Percentiles rank a stretch among this genome's conserved stretches.
phyloP scores from a whole-genome alignment of 2,888 invertebrate genomes.

The Clivina fossor region DNA sequence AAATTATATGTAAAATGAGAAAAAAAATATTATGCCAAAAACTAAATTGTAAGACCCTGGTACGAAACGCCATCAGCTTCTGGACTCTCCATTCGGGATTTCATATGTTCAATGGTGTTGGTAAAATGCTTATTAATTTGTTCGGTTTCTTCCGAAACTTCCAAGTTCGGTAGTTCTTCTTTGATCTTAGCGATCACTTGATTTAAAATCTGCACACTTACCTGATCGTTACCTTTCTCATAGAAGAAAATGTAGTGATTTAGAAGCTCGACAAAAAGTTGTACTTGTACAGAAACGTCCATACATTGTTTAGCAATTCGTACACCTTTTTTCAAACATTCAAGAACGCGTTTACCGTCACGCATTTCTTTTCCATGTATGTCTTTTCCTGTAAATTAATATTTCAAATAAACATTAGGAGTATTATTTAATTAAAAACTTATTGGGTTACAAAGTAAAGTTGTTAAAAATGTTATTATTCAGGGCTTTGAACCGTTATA shows the following conservation, averaged over 20 bases:
- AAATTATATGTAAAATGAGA: conserved; percentile 13
- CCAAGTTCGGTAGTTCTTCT: conserved; percentile 90
- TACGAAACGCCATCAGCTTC: conserved; percentile 66
- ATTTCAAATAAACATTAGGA: too few species aligned
- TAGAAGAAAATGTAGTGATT: conserved; percentile 93
- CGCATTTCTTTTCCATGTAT: conserved; percentile 65
- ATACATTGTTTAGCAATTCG: conserved; percentile 96
- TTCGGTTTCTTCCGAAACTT: conserved; percentile 93
- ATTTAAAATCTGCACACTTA: conserved; percentile 51
- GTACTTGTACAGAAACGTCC: conserved; percentile 95
- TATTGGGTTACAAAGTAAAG: not conserved
- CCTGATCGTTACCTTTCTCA: conserved; percentile 70
- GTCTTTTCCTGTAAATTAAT: conserved; percentile 36
- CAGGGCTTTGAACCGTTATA: too few species aligned
- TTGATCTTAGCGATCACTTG: conserved; percentile 91
- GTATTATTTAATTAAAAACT: too few species aligned
- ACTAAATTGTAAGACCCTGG: conserved; percentile 62
- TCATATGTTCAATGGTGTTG: conserved; percentile 82
- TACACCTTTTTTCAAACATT: conserved; percentile 93
- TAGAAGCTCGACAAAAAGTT: conserved; percentile 91
- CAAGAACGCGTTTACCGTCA: conserved; percentile 88
- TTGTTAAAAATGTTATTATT: too few species aligned
- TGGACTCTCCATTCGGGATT: conserved; percentile 64
- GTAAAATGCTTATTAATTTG: conserved; percentile 95
- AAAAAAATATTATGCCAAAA: conserved; percentile 12